Base-by-base conservation (phyloP, 2,797 vertebrate genomes). In the Pseudopleuronectes americanus region DNA sequence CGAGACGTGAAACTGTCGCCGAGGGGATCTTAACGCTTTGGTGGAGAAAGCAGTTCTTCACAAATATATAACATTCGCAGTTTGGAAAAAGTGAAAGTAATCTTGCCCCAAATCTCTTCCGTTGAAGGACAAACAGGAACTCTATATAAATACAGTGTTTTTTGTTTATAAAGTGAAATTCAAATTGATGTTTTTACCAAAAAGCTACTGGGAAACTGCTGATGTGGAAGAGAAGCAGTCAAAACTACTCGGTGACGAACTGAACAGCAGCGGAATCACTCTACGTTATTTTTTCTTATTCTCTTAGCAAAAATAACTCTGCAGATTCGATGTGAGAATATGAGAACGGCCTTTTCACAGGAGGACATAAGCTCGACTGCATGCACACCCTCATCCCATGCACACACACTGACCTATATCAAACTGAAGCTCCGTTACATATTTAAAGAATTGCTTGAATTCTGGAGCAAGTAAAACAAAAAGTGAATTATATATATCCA, bases 401-500 rank as follows among this genome's bases (percentile, higher is more conserved):
- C 89, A 85, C 73, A 59, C 86, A 56, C 85, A 60, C 60, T 70
- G 67, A 83, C 61, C 81, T 74, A 8, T 49, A 56, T 64, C 55
- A 61, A 74, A 74, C 66, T 49, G 57, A 70, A 38, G 33, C 63
- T 67, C 52, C 48, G 52, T 76, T 71, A 77, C 72, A 82, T 55
- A 77, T 77, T 74, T 57, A 87, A 85, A 64, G 75, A 58, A 79
- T 78, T 56, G 77, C 58, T 80, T 85, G 68, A 54, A 22, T 70
- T 87, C 31, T 73, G 45, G 68, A 84, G 58, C 24, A 80, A 87
- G 74, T 64, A 82, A 86, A 79, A 79, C 77, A 86, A 85, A 89
- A 86, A 89, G 87, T 87, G 85, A 92, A 90, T 91, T 85, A 89
- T 86, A 85, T 28, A 92, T 93, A 93, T 91, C 90, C 93, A 94